A percentile compares a stretch with the other conserved stretches of the same genome.
Conservation (phyloP, 2,888 invertebrate species). For the Drosophila barbarae region DNA sequence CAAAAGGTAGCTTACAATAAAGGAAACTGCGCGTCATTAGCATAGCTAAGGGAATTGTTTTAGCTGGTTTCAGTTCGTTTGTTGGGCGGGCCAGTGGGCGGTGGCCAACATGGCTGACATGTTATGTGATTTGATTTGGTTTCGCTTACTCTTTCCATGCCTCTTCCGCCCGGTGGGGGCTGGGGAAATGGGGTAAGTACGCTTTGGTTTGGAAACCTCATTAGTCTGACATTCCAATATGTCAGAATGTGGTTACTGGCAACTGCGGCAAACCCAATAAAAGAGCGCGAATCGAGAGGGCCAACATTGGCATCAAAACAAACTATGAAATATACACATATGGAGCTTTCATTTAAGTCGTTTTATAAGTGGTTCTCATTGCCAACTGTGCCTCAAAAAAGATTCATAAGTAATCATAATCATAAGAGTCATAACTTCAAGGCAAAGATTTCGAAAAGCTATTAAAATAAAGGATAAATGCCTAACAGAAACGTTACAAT, state of each 20-base stretch:
- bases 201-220: constrained; percentile 65
- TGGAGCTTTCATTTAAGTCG: neutral
- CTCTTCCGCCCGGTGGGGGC: neutral
- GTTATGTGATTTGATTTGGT: constrained; percentile 70
- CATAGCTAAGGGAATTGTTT: constrained; percentile 51
- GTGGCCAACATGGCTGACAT: constrained; percentile 49
- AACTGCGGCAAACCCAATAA: constrained; percentile 36
- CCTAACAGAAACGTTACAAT: neutral
- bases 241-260: constrained; percentile 48
- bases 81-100: constrained; percentile 24
- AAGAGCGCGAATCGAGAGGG: neutral
- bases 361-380: neutral
- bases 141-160: constrained; percentile 30
- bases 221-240: constrained; percentile 64
- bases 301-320: constrained; percentile 6
- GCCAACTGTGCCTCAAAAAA: no score
- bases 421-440: neutral
- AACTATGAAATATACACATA: neutral
- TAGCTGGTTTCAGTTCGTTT: constrained; percentile 49
- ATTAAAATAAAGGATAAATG: neutral
- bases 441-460: neutral
- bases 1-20: constrained; percentile 45
- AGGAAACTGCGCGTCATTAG: constrained; percentile 65
- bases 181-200: constrained; percentile 53
- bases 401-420: no score